Evolutionary conservation across 2,113 vertebrate species (phyloP).

Genomic region (Mesitornis unicolor): DNA sequence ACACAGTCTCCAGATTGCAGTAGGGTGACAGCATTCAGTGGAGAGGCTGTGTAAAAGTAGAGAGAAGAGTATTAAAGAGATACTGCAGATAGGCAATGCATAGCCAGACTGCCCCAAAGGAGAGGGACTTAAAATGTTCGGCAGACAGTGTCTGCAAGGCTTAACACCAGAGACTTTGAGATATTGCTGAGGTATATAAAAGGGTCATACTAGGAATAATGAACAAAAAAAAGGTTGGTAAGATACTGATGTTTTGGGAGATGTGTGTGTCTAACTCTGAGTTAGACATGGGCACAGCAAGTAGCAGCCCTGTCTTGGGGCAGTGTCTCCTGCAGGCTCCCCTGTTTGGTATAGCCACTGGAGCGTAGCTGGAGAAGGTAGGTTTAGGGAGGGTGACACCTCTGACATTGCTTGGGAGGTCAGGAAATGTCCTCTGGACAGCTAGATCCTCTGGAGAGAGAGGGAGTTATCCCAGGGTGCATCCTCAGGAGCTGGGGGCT

Average conservation of each 20-base stretch:
- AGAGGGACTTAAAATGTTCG: neutral
- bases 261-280: accelerated
- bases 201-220: neutral
- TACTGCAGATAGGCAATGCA: neutral
- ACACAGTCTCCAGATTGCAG: neutral
- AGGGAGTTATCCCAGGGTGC: neutral
- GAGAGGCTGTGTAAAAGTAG: neutral
- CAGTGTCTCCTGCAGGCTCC: neutral
- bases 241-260: neutral
- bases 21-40: neutral
- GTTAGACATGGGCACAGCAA: neutral
- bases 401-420: neutral
- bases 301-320: neutral
- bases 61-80: neutral
- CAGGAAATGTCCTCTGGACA: neutral
- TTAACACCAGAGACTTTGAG: neutral
- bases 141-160: neutral
- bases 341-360: accelerated
- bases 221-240: neutral
- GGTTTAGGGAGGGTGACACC: neutral
- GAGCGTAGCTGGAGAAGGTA: neutral
- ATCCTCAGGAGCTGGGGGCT: neutral
- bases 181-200: neutral
- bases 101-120: neutral
- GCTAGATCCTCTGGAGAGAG: neutral